phyloP scores from a whole-genome alignment of 92 coral and sea anemone genomes.

The Epizoanthus ramosus region DNA sequence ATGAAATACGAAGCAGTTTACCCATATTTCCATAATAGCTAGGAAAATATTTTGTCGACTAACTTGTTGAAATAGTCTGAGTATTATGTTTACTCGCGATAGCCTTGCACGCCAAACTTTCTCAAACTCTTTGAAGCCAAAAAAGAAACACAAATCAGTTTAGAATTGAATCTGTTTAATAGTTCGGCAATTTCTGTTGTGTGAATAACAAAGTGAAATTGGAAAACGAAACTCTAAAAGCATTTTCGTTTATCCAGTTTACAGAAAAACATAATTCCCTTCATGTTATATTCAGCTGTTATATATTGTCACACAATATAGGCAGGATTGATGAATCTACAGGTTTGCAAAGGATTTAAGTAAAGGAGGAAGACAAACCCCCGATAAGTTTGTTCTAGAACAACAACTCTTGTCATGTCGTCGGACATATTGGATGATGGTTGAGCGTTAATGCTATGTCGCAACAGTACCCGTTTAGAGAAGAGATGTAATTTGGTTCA shows the following conservation, averaged over 20 bases:
- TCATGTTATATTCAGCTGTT: neutral
- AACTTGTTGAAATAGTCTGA: conserved; percentile 64
- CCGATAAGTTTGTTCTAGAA: conserved; percentile 16
- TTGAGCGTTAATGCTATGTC: neutral
- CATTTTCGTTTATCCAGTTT: neutral
- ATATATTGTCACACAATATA: conserved; percentile 1
- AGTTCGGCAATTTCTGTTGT: neutral
- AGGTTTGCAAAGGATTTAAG: conserved; percentile 20
- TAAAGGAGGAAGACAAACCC: conserved; percentile 16
- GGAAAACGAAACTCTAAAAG: neutral
- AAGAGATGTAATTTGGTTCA: too few relatives aligned
- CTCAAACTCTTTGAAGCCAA: conserved; percentile 4
- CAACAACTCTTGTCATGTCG: conserved; percentile 10
- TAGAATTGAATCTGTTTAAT: neutral
- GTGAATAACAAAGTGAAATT: neutral
- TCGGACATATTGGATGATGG: neutral
- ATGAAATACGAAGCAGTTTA: conserved; percentile 71
- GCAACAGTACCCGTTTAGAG: neutral
- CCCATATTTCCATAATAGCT: conserved; percentile 78
- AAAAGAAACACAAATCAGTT: conserved; percentile 16
- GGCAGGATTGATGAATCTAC: conserved; percentile 5
- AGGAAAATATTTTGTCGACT: conserved; percentile 84
- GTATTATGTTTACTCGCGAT: conserved; percentile 50
- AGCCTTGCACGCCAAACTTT: conserved; percentile 40
- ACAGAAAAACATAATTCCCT: neutral